Evolutionary conservation across 2,113 vertebrate genomes (phyloP).

Genomic region (human): DNA sequence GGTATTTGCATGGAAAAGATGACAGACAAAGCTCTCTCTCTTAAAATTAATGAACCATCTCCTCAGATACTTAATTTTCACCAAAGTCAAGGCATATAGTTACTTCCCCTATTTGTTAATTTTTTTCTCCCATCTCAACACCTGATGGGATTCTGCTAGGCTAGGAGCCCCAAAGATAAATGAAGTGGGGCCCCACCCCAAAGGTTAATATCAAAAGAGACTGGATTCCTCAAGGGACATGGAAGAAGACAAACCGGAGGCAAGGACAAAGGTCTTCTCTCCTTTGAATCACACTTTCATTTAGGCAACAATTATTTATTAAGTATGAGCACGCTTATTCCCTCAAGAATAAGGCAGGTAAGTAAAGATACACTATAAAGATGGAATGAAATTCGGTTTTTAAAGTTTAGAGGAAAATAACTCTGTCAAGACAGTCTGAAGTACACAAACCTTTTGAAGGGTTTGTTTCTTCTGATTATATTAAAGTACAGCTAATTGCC

Average conservation of each 20-base stretch:
- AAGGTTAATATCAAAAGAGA: neutral
- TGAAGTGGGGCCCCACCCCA: neutral
- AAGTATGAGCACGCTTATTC: neutral
- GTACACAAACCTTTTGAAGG: neutral
- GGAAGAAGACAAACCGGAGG: neutral
- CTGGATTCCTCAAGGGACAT: neutral
- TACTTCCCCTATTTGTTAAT: neutral
- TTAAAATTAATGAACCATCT: constrained; percentile 33
- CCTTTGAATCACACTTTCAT: neutral
- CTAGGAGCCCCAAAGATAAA: neutral
- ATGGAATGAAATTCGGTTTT: neutral
- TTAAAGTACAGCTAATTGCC: neutral
- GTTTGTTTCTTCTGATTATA: neutral
- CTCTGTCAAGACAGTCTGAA: neutral
- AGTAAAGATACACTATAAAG: neutral
- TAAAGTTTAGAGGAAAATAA: neutral
- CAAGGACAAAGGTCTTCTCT: neutral
- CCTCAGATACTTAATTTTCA: neutral
- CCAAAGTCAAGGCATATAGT: neutral
- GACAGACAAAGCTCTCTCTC: neutral
- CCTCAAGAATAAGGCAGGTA: neutral
- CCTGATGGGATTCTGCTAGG: neutral
- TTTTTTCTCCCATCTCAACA: neutral
- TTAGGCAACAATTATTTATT: neutral
- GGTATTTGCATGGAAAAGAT: neutral